Percentiles rank a stretch among this genome's conserved stretches.
Conservation (phyloP, 37 sponge, comb jelly and placozoan species). For the Cladorhizidae sp. region DNA sequence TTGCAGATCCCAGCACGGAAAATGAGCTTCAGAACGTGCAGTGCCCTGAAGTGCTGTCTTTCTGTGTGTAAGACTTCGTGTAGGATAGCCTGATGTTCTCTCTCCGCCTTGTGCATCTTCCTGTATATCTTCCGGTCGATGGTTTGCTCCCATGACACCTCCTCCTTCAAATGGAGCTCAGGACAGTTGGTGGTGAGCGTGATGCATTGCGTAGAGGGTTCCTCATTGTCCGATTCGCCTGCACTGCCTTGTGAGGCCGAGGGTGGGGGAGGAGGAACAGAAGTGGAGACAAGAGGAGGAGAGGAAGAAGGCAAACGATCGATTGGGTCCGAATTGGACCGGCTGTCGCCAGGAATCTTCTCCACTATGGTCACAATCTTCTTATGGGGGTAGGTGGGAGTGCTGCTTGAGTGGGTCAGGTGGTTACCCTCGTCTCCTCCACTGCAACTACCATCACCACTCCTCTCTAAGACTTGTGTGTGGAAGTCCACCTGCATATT, state of each 20-base stretch:
- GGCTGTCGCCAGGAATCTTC: background rate
- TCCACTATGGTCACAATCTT: conserved; percentile 1
- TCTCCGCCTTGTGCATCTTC: conserved; percentile 60
- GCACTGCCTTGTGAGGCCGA: background rate
- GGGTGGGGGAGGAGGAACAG: background rate
- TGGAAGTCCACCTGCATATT: conserved; percentile 1
- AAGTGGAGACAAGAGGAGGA: background rate
- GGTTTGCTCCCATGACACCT: conserved; percentile 57
- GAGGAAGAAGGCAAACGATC: background rate
- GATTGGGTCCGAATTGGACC: background rate
- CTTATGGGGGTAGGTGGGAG: background rate
- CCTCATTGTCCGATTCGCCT: conserved; percentile 39
- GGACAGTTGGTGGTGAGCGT: conserved; percentile 21
- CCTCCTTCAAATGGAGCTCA: conserved; percentile 35
- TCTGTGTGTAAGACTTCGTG: conserved; percentile 72
- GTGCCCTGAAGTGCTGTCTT: conserved; percentile 39
- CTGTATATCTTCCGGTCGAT: conserved; percentile 34
- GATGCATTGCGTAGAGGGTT: background rate
- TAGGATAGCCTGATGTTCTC: conserved; percentile 68
- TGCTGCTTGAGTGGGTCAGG: background rate
- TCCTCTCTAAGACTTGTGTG: background rate
- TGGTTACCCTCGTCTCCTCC: too few relatives aligned
- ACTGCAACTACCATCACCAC: background rate
- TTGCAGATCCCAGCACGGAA: conserved; percentile 38
- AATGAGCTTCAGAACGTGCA: conserved; percentile 59